Evolutionary conservation across 1,140 invertebrate species (phyloP), one percentile per base, ranked within the genome.

Genomic region (Caenorhabditis inopinata): DNA sequence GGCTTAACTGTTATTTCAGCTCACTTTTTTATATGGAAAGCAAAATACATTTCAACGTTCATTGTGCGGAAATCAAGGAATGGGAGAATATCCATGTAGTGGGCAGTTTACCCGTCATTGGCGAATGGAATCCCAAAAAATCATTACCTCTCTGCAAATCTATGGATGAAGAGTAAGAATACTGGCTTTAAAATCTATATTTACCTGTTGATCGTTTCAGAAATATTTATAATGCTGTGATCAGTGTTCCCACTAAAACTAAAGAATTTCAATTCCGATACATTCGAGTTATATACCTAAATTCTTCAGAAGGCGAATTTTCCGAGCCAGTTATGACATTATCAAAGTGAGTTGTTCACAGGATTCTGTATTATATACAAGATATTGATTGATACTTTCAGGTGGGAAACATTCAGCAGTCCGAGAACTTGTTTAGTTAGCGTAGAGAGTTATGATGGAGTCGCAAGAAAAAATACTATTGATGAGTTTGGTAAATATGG

Each of bases 401-500:
- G 68, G n/a, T 75, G 73, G 46, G 42, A 75, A 47, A 75, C 73
- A 14, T 27, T 47, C 1, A 27, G 29, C 18, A 75, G 29, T 47
- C 42, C 42, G 2, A 14, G 48, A 51, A 32, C 75, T 27, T 49
- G 32, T 76, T 7, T 76, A 1, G 32, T 51, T 51, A 32, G 46
- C 1, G 23, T 46, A 1, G 73, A 75, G 48, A 75, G 73, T 75
- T 12, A 25, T 11, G 18, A 73, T 58, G 42, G 58, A n/a, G 21
- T 73, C 7, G 68, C 38, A 12, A 32, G 81, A 35, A 18, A 74
- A 35, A 75, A 75, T 46, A 38, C 62, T 11, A 73, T 58, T n/a
- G 80, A 81, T 47, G 51, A 82, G 27, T 78, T 79, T 45, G 77
- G 81, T 38, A 51, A 35, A 23, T 75, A 74, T 45, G 45, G 68